phyloP scores from a whole-genome alignment of 2,113 vertebrate genomes.

The Chrysemys picta region DNA sequence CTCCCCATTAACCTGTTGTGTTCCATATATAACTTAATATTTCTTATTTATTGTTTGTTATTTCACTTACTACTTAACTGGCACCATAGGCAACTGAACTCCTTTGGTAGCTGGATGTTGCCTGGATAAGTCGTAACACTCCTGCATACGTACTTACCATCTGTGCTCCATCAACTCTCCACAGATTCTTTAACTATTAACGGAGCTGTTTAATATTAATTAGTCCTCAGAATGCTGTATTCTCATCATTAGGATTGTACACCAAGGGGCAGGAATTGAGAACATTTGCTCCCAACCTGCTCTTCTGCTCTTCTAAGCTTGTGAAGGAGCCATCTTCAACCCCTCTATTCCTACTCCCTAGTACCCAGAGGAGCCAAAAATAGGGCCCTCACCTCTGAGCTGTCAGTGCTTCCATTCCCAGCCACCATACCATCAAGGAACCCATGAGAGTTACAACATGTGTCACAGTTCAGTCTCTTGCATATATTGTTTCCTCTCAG shows the following conservation, averaged over 20 bases:
- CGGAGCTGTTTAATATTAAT: rapidly evolving
- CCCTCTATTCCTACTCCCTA: neutral
- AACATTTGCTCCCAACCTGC: neutral
- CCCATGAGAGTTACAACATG: neutral
- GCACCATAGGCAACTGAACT: neutral
- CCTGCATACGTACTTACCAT: neutral
- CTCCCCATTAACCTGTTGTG: neutral
- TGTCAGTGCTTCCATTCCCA: neutral
- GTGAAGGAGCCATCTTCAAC: neutral
- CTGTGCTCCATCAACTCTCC: neutral
- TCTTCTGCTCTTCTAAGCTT: neutral
- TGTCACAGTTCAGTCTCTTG: neutral
- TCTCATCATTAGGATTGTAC: neutral
- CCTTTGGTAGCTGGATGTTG: neutral
- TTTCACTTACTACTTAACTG: neutral
- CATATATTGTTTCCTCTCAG: neutral
- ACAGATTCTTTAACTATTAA: conserved; percentile 16
- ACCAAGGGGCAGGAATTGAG: neutral
- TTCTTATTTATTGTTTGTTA: neutral
- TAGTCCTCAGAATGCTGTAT: neutral
- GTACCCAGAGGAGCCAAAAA: neutral
- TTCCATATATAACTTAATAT: neutral
- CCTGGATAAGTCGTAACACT: rapidly evolving
- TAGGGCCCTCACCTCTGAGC: neutral
- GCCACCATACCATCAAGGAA: neutral